Conservation (phyloP, 2,888 invertebrate species). For the Polymixis lichenea region DNA sequence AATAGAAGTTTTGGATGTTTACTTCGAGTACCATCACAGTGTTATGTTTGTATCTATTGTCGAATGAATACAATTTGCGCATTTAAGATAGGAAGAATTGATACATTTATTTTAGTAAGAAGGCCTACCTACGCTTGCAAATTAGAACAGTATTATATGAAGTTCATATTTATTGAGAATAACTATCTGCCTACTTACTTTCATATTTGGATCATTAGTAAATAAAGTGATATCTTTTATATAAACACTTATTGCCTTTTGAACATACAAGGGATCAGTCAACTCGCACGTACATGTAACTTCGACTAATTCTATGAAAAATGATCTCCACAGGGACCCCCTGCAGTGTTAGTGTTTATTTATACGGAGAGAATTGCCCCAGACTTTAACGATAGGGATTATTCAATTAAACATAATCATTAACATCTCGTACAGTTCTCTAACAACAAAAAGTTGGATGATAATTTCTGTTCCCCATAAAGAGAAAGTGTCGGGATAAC, state of each 20-base stretch:
- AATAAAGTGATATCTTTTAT: conserved; percentile 6
- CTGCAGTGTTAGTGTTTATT: conserved; percentile 75
- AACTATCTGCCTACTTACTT: conserved; percentile 10
- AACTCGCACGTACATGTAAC: conserved; percentile 43
- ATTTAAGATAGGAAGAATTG: conserved; percentile 14
- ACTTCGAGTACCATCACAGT: conserved; percentile 13
- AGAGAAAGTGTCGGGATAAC: conserved; percentile 38
- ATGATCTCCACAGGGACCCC: conserved; percentile 68
- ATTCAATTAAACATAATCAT: conserved; percentile 53
- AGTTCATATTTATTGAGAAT: conserved; percentile 7
- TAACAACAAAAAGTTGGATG: conserved; percentile 25
- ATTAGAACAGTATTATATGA: neutral
- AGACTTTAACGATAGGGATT: conserved; percentile 60
- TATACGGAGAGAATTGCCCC: conserved; percentile 66
- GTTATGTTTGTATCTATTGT: conserved; percentile 12
- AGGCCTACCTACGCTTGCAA: conserved; percentile 6
- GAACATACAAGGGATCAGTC: conserved; percentile 22
- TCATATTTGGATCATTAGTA: conserved; percentile 15
- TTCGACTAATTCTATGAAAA: conserved; percentile 61
- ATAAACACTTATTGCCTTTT: conserved; percentile 13
- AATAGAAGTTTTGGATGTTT: conserved; percentile 10
- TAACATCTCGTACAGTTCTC: conserved; percentile 24
- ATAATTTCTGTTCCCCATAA: conserved; percentile 38
- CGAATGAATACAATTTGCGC: conserved; percentile 18
- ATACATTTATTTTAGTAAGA: conserved; percentile 14